A percentile compares a stretch with the other conserved stretches of the same genome.
Conservation (phyloP, 2,113 vertebrate genomes). For the Anarrhichthys ocellatus region DNA sequence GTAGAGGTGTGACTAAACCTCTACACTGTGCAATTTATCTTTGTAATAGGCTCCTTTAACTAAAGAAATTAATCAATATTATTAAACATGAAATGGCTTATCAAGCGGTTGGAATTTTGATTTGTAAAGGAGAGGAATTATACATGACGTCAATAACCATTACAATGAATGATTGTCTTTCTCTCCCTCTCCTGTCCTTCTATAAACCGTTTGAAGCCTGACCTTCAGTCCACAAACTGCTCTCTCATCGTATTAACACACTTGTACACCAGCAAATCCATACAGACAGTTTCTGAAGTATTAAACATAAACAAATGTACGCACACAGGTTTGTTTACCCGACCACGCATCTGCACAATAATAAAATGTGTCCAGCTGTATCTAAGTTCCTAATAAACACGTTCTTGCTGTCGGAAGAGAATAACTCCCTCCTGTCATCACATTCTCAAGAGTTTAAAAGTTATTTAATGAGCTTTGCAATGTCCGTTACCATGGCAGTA, state of each 20-base stretch:
- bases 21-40: constrained; percentile 62
- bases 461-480: constrained; percentile 24
- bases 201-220: constrained; percentile 11
- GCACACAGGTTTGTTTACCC: neutral
- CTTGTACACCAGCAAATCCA: neutral
- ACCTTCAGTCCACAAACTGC: constrained; percentile 28
- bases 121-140: constrained; percentile 65
- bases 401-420: neutral
- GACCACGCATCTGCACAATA: constrained; percentile 8
- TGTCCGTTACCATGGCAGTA: neutral
- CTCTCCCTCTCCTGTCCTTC: constrained; percentile 6
- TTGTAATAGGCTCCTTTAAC: constrained; percentile 64
- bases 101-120: constrained; percentile 55
- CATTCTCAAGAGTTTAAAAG: constrained; percentile 27
- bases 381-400: constrained; percentile 18
- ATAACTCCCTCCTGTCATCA: constrained; percentile 12
- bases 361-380: neutral
- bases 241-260: constrained; percentile 11
- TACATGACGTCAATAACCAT: constrained; percentile 65
- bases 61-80: constrained; percentile 58
- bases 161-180: constrained; percentile 58
- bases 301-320: neutral
- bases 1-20: constrained; percentile 67
- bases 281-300: neutral
- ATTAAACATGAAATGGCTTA: constrained; percentile 50